These are phyloP conservation scores for Linurgus olivaceus DNA, from an alignment of 2,797 vertebrate genomes.

Conservation along the genomic window DNA sequence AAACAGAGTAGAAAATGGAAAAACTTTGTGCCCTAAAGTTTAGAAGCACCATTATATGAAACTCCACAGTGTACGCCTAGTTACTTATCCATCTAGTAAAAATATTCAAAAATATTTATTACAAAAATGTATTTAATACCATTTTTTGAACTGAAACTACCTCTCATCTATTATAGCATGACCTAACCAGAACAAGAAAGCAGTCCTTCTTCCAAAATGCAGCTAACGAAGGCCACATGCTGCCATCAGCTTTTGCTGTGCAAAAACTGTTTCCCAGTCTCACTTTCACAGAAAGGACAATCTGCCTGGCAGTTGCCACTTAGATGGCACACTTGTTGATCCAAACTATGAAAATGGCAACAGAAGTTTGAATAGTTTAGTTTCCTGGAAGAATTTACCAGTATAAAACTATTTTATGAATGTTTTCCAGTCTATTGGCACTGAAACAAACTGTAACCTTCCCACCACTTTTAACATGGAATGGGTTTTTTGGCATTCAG, in stretches of 20 bases:
- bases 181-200: neutral
- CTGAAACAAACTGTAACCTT: neutral
- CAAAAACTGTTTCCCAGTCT: neutral
- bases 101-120: neutral
- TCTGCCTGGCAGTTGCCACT: neutral
- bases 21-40: neutral
- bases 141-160: neutral
- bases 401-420: neutral
- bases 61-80: neutral
- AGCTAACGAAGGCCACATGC: neutral
- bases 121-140: neutral
- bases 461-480: neutral
- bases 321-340: neutral
- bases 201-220: neutral
- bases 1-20: neutral
- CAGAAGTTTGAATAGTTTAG: neutral
- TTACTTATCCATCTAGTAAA: neutral
- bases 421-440: conserved; percentile 4
- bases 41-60: neutral
- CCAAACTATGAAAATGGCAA: neutral
- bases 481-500: neutral
- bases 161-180: neutral
- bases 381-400: neutral
- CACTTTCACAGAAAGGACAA: neutral
- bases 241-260: neutral